A percentile compares a stretch with the other conserved stretches of the same genome.
phyloP scores from a whole-genome alignment of 2,113 vertebrate species.

The Hippocampus comes region DNA sequence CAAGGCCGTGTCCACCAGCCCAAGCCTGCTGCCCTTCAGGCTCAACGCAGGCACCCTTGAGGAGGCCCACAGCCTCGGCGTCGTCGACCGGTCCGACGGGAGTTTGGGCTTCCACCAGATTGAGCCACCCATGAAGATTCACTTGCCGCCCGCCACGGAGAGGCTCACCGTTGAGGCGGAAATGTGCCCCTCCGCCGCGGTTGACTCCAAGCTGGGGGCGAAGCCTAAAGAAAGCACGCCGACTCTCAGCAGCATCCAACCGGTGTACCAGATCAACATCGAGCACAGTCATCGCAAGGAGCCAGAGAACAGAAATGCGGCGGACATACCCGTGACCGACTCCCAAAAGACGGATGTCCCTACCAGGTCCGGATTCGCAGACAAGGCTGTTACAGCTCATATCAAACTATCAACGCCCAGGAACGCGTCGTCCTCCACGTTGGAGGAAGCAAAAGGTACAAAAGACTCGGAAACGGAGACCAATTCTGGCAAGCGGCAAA shows the following conservation, averaged over 20 bases:
- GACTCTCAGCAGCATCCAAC: conserved; percentile 56
- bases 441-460: conserved; percentile 1
- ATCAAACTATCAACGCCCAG: conserved; percentile 30
- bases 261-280: conserved; percentile 71
- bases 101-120: conserved; percentile 28
- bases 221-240: conserved; percentile 47
- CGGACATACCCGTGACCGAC: conserved; percentile 30
- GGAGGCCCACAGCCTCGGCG: conserved; percentile 72
- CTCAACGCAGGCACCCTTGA: conserved; percentile 35
- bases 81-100: conserved; percentile 63
- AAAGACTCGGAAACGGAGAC: conserved; percentile 58
- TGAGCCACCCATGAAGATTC: conserved; percentile 20
- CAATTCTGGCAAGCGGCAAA: conserved; percentile 47
- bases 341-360: conserved; percentile 29
- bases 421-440: conserved; percentile 50
- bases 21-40: conserved; percentile 78
- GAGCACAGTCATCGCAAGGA: conserved; percentile 45
- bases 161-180: conserved; percentile 49
- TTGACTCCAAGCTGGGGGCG: conserved; percentile 40
- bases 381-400: conserved; percentile 38
- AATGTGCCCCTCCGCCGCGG: conserved; percentile 45
- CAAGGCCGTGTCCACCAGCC: conserved; percentile 86
- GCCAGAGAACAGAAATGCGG: conserved; percentile 22
- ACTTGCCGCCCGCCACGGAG: conserved; percentile 38
- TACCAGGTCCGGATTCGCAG: conserved; percentile 36